Evolutionary conservation across 2,888 invertebrate genomes (phyloP).

Genomic region (Timandra comae): DNA sequence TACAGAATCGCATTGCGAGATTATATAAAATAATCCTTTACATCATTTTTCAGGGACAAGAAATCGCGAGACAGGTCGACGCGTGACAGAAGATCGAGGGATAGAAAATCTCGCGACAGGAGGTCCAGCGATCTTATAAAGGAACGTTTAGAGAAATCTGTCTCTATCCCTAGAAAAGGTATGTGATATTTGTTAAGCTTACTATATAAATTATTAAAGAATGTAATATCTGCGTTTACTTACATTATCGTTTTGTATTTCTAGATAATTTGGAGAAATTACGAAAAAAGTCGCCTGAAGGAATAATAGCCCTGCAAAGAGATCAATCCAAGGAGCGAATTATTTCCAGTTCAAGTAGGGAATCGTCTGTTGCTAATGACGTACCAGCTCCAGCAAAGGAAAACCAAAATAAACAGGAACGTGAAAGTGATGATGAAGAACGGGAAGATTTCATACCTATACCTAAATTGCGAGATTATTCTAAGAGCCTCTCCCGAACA

Average conservation of each 20-base stretch:
- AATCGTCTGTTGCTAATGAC: conserved; percentile 60
- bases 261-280: conserved; percentile 61
- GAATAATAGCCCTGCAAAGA: conserved; percentile 48
- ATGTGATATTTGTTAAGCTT: conserved; percentile 12
- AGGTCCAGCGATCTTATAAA: conserved; percentile 66
- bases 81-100: conserved; percentile 52
- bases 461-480: conserved; percentile 74
- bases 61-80: conserved; percentile 60
- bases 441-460: conserved; percentile 58
- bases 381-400: conserved; percentile 50
- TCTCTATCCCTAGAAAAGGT: conserved; percentile 70
- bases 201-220: too few relatives aligned
- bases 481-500: conserved; percentile 87
- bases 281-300: conserved; percentile 57
- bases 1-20: too few relatives aligned
- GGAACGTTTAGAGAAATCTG: conserved; percentile 66
- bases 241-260: conserved; percentile 5
- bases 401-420: conserved; percentile 40
- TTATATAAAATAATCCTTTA: too few relatives aligned
- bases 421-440: conserved; percentile 63
- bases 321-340: conserved; percentile 53
- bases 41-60: conserved; percentile 47
- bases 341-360: conserved; percentile 67
- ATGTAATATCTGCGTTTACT: background rate
- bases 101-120: conserved; percentile 68